phyloP scores from a whole-genome alignment of 2,797 vertebrate species.

The Phalloptychus januarius region DNA sequence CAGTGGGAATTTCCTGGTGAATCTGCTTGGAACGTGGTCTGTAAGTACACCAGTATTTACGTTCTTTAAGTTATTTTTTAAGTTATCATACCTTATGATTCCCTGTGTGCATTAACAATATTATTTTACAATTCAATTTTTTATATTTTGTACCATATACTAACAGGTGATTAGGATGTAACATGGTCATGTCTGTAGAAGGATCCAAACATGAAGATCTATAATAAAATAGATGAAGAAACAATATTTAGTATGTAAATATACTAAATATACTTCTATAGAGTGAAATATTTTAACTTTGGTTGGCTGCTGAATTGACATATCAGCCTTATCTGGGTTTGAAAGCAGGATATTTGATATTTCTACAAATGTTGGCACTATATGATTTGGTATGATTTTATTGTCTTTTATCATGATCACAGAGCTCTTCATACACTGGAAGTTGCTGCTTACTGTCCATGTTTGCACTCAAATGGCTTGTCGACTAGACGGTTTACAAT shows the following conservation, averaged over 20 bases:
- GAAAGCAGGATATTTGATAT: neutral
- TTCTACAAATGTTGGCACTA: neutral
- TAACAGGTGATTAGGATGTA: too few relatives aligned
- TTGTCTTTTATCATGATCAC: neutral
- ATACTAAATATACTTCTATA: too few relatives aligned
- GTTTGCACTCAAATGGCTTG: neutral
- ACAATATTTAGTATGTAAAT: neutral
- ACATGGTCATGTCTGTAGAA: neutral
- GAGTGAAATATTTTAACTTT: neutral
- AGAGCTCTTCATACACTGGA: neutral
- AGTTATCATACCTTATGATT: neutral
- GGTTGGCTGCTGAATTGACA: neutral
- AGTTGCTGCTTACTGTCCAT: neutral
- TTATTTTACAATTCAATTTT: too few relatives aligned
- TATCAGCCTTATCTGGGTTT: neutral
- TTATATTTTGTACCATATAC: too few relatives aligned
- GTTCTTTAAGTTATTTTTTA: neutral
- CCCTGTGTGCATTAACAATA: too few relatives aligned
- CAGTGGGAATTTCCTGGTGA: constrained; percentile 95
- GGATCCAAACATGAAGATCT: too few relatives aligned
- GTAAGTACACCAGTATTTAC: constrained; percentile 81
- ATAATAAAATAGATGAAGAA: neutral
- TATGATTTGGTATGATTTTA: neutral
- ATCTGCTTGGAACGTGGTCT: constrained; percentile 98
- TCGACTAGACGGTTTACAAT: neutral